Conservation (phyloP, 2,888 invertebrate species). For the Dendrolimus houi region DNA sequence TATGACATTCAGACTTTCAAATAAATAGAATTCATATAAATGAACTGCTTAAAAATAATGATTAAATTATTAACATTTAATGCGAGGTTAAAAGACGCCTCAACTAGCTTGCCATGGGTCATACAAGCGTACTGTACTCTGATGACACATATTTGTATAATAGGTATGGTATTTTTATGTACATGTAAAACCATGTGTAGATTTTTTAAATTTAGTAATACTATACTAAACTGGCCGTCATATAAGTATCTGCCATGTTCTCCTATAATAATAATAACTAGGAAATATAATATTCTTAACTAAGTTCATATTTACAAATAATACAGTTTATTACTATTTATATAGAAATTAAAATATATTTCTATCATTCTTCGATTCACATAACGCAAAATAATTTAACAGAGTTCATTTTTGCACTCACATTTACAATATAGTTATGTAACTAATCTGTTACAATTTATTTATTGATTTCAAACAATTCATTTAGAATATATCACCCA, state of each 20-base stretch:
- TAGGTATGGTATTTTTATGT: constrained; percentile 54
- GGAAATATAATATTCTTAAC: constrained; percentile 78
- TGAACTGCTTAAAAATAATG: background rate
- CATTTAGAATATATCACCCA: constrained; percentile 75
- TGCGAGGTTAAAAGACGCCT: background rate
- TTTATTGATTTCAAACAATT: constrained; percentile 64
- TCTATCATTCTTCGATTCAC: constrained; percentile 76
- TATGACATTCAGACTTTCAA: background rate
- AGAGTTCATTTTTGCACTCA: constrained; percentile 75
- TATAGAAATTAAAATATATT: constrained; percentile 76
- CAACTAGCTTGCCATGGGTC: background rate
- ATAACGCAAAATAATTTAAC: constrained; percentile 78
- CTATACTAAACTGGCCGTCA: constrained; percentile 84
- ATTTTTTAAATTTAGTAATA: constrained; percentile 78
- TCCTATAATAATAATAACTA: constrained; percentile 69
- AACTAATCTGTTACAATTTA: constrained; percentile 62
- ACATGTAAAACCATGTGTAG: constrained; percentile 77
- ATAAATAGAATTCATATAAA: background rate
- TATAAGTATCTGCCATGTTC: constrained; percentile 81
- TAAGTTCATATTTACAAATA: constrained; percentile 79
- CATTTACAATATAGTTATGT: constrained; percentile 73
- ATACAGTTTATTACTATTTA: constrained; percentile 76
- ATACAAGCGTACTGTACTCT: constrained; percentile 38
- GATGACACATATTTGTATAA: constrained; percentile 33
- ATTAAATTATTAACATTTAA: background rate